These are phyloP conservation scores for Herminia tarsipennalis DNA, from an alignment of 2,888 invertebrate genomes.

Conservation along the genomic window DNA sequence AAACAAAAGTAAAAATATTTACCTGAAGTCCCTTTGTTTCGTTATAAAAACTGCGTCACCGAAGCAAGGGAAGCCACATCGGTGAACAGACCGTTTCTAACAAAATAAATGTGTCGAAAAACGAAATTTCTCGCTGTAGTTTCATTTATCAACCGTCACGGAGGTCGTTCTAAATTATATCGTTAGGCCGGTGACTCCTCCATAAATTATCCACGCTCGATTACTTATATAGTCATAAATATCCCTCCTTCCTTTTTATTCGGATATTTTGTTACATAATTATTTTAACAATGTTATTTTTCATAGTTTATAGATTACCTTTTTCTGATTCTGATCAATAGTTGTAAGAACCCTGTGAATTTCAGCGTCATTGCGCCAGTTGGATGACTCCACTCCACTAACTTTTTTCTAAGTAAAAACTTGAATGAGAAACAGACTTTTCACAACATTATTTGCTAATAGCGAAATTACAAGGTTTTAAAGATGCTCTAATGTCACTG, in stretches of 20 bases:
- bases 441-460: too few species aligned
- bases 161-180: constrained; percentile 39
- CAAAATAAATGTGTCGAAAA: constrained; percentile 41
- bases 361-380: too few species aligned
- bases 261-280: constrained; percentile 1
- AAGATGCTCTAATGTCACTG: too few species aligned
- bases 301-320: neutral
- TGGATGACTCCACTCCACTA: too few species aligned
- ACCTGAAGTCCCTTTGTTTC: constrained; percentile 11
- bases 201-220: constrained; percentile 33
- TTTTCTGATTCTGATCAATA: too few species aligned
- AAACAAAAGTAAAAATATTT: neutral
- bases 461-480: too few species aligned
- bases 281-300: neutral
- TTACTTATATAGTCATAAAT: constrained; percentile 28
- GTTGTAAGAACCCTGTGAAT: too few species aligned
- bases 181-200: constrained; percentile 29
- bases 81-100: constrained; percentile 11
- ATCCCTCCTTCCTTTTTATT: constrained; percentile 11
- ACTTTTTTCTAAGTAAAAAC: too few species aligned
- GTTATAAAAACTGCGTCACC: constrained; percentile 15
- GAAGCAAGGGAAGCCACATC: constrained; percentile 3
- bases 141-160: constrained; percentile 41
- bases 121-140: constrained; percentile 29
- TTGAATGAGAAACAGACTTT: too few species aligned